These are phyloP conservation scores for Hoplostethus atlanticus DNA, from an alignment of 2,797 vertebrate species.

Conservation along the genomic window DNA sequence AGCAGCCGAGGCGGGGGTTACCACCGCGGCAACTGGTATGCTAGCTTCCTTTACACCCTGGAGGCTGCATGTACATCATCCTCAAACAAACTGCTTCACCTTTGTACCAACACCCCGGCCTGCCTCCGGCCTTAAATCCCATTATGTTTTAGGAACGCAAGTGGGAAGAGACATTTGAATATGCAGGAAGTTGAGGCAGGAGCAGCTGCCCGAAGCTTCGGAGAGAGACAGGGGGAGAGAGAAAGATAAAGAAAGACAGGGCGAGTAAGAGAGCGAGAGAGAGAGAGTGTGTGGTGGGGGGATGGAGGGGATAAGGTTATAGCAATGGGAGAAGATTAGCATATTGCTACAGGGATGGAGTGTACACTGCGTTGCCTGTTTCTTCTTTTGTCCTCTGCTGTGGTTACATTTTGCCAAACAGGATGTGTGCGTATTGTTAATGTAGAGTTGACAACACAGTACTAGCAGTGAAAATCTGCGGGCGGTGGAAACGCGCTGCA, in stretches of 20 bases:
- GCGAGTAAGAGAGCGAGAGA: slow-evolving; percentile 38
- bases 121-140: slow-evolving; percentile 70
- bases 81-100: slow-evolving; percentile 71
- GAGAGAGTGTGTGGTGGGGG: slow-evolving; percentile 42
- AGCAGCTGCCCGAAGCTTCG: slow-evolving; percentile 26
- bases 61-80: slow-evolving; percentile 53
- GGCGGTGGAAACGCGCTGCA: slow-evolving; percentile 33
- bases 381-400: slow-evolving; percentile 27
- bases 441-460: slow-evolving; percentile 31
- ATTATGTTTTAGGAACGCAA: slow-evolving; percentile 59
- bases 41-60: slow-evolving; percentile 17
- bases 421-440: slow-evolving; percentile 40
- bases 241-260: slow-evolving; percentile 6
- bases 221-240: slow-evolving; percentile 13
- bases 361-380: not conserved
- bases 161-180: slow-evolving; percentile 51
- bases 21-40: slow-evolving; percentile 18
- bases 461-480: slow-evolving; percentile 17
- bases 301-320: slow-evolving; percentile 43
- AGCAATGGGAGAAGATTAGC: slow-evolving; percentile 68
- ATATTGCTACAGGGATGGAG: slow-evolving; percentile 63
- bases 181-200: slow-evolving; percentile 52
- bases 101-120: slow-evolving; percentile 57
- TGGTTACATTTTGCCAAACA: slow-evolving; percentile 29
- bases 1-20: slow-evolving; percentile 3